Evolutionary conservation across 2,797 vertebrate genomes (phyloP).

Genomic region (Alcedo quadribrachys): DNA sequence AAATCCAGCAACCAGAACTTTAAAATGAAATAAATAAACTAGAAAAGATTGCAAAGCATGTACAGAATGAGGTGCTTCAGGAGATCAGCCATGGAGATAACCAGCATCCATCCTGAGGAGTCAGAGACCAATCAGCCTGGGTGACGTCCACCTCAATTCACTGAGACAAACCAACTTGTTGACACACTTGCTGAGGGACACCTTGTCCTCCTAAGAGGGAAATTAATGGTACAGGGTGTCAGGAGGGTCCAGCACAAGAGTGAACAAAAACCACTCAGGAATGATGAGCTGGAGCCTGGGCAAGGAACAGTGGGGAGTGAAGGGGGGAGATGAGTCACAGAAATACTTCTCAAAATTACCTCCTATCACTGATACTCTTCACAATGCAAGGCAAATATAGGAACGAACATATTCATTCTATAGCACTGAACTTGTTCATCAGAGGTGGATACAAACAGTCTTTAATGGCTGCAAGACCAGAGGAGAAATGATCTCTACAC

Average conservation of each 20-base stretch:
- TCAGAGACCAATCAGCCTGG: accelerated
- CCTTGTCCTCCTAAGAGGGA: background rate
- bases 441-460: background rate
- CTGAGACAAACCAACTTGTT: accelerated
- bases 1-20: background rate
- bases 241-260: background rate
- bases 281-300: background rate
- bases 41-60: background rate
- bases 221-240: background rate
- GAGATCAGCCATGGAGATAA: background rate
- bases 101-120: background rate
- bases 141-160: accelerated
- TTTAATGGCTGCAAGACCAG: background rate
- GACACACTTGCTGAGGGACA: background rate
- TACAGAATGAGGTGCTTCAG: background rate
- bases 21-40: background rate
- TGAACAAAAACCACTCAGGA: background rate
- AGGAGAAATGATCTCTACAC: background rate
- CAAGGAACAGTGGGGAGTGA: accelerated
- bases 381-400: background rate
- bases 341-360: background rate
- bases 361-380: background rate
- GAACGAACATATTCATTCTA: background rate
- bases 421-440: background rate
- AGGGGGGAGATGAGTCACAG: background rate